A percentile compares a stretch with the other conserved stretches of the same genome.
Conservation (phyloP, 2,888 invertebrate species). For the Bellardia bayeri region DNA sequence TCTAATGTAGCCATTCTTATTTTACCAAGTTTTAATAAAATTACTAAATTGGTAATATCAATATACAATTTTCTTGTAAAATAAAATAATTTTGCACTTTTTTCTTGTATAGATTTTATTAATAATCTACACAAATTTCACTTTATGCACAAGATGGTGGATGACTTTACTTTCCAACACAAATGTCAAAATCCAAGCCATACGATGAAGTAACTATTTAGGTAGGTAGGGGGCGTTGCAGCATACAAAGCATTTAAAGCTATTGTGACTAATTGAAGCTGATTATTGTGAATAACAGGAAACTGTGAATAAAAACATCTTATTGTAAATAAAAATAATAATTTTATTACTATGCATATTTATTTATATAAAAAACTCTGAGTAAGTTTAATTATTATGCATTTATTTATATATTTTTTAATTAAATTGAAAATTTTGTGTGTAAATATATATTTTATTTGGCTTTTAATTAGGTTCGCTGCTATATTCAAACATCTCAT, state of each 20-base stretch:
- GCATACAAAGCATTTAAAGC: not conserved
- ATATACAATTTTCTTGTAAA: not conserved
- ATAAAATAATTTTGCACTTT: conserved; percentile 10
- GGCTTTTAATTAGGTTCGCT: no score
- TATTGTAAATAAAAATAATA: no score
- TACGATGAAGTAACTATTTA: not conserved
- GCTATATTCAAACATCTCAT: no score
- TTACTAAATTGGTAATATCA: no score
- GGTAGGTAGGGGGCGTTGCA: conserved; percentile 20
- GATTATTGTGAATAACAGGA: not conserved
- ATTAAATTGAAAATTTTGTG: no score
- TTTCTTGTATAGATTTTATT: conserved; percentile 2
- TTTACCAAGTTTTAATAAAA: not conserved
- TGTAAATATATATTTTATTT: no score
- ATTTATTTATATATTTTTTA: no score
- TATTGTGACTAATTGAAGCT: not conserved
- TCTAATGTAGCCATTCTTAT: conserved; percentile 39
- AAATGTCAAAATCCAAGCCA: conserved; percentile 64
- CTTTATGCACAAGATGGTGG: conserved; percentile 60
- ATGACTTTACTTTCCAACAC: conserved; percentile 59
- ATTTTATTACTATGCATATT: no score
- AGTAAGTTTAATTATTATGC: no score
- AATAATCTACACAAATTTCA: conserved; percentile 4
- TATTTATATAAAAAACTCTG: no score
- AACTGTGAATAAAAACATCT: not conserved